A percentile compares a stretch with the other conserved stretches of the same genome.
Conservation (phyloP, 2,113 vertebrate species). For the Heterotilapia buettikoferi region DNA sequence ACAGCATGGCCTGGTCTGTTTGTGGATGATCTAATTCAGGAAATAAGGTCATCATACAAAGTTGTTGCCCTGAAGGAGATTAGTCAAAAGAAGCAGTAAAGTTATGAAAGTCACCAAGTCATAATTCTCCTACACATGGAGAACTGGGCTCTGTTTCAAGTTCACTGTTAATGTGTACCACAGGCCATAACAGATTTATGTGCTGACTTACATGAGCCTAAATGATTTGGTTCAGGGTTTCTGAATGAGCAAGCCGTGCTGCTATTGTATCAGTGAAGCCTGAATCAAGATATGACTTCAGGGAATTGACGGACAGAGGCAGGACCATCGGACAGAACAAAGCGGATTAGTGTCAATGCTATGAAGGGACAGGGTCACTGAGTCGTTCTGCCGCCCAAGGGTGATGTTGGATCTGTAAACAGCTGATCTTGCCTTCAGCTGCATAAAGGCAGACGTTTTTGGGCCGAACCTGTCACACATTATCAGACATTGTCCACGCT, state of each 20-base stretch:
- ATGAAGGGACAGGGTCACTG: constrained; percentile 13
- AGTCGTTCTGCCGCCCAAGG: not conserved
- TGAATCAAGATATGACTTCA: not conserved
- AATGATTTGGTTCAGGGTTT: not conserved
- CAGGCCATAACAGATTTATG: not conserved
- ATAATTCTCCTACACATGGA: not conserved
- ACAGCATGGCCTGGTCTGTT: not conserved
- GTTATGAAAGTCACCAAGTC: not conserved
- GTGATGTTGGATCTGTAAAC: not conserved
- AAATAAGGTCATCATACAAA: constrained; percentile 8
- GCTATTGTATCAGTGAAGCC: not conserved
- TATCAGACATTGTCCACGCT: not conserved
- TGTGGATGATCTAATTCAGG: constrained; percentile 9
- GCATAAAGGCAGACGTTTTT: not conserved
- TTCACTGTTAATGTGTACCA: not conserved
- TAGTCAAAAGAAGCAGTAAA: not conserved
- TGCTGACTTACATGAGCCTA: not conserved
- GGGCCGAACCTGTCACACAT: not conserved
- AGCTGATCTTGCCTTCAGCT: not conserved
- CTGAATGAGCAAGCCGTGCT: not conserved
- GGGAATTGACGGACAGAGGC: not conserved
- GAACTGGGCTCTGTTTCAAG: not conserved
- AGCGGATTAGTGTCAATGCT: constrained; percentile 50
- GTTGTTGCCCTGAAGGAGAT: not conserved
- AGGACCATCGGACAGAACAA: constrained; percentile 36